Evolutionary conservation across 53 echinoderm and acorn worm species (phyloP), one percentile per base, ranked within the genome.

Genomic region (Holothuria scabra): DNA sequence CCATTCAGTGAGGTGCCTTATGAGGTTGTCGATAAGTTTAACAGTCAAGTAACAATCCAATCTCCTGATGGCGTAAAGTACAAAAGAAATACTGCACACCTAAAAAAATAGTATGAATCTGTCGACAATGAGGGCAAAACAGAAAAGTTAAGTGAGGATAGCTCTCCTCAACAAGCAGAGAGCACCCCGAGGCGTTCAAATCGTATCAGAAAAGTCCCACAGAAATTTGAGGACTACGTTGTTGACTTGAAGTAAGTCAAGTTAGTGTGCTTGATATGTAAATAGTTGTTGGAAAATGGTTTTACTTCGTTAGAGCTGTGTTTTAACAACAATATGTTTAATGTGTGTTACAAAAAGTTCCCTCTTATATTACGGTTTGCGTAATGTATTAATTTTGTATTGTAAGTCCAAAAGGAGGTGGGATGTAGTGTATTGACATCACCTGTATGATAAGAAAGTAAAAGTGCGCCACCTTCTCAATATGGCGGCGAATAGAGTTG

Each of bases 1-100:
- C 82, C 86, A 2, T 92, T 81, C 59, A 46, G 28, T 22, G 76
- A 86, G 56, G 59, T 85, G 66, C 92, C 92, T n/a, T 83, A 56
- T 69, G 76, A 61, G 33, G 83, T 92, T 10, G 76, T 92, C 31
- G 65, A 30, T n/a, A 90, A 74, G 74, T 52, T 23, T 58, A 74
- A 87, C 60, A 91, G 61, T 37, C 75, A 76, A 46, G 80, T 91
- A 19, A 65, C 79, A 6, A 70, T 91, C 35, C 60, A 70, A 28
- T 91, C 91, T 18, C 91, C 79, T 22, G 60, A 81, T 28, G 91
- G 91, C 5, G 87, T 79, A 19, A 76, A 57, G 52, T 91, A 91
- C 35, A 60, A 84, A 32, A 75, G 76, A 78, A 91, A 91, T 46
- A 74, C 83, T 0, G 60, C 88, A 21, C 82, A 86, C 79, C 67